Base-by-base conservation (phyloP, 2,797 vertebrate species). In the Apodemus agrarius region DNA sequence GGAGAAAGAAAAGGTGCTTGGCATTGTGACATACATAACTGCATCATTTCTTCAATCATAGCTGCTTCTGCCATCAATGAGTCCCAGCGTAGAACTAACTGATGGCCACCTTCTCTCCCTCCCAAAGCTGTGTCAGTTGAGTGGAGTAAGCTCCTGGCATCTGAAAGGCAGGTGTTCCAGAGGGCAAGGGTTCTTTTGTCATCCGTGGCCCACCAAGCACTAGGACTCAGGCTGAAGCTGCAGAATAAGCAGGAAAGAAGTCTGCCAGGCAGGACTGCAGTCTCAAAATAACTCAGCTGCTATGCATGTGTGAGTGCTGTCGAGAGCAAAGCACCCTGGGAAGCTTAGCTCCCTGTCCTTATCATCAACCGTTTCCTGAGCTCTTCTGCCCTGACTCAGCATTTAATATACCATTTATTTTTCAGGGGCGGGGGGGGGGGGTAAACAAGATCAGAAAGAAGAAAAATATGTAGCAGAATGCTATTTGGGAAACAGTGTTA, bases 341-440 rank as follows among this genome's bases (percentile, higher is more conserved):
- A 94, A 90, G 57, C 89, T 85, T 80, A 76, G 49, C 85, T 97
- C 65, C 31, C 37, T 97, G 94, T 97, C 65, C 91, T 94, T 96
- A 91, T 94, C 82, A 11, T 92, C 93, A n/a, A n/a, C 31, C 34
- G 74, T 74, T 83, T 91, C 80, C 83, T 1, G 87, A 61, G 52
- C 85, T 61, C 59, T 91, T 1, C 91, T 82, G 46, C 76, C 83
- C 80, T 96, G 93, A 97, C 80, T 96, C 96, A 96, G 92, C 95
- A 90, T 85, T 96, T 96, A 83, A 75, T 24, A 91, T 90, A 52
- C 9, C 92, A 90, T 94, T 94, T 93, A 93, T 97, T 96, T 95
- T 88, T 54, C 6, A 14, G 96, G 74, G 57, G 69, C 93, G 89
- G 90, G 46, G 49, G 29, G 14, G 90, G 74, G 76, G 57, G 19